Evolutionary conservation across 2,888 invertebrate genomes (phyloP), one percentile per base, ranked within the genome.

Genomic region (Heliothis peltigera): DNA sequence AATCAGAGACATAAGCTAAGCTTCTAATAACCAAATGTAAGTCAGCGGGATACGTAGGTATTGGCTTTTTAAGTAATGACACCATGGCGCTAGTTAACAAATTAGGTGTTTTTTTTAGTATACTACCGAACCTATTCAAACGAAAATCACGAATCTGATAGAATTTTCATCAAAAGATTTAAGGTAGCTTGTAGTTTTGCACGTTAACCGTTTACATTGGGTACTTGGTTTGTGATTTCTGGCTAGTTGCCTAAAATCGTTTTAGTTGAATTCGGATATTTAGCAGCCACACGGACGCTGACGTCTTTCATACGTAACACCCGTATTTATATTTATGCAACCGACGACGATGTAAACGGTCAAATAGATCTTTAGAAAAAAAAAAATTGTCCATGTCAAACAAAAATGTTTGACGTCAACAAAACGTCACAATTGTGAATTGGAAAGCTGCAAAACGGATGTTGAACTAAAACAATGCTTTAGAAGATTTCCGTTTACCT

Each of bases 201-300:
- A 32, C 42, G 42, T 52, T 51, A 25, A 52, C 42, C 39, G n/a
- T 67, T 74, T 58, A 48, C 55, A 58, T 60, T 70, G 5, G 15
- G 39, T 39, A 60, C 72, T 52, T 54, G 43, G 49, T 60, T 64
- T 49, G 71, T 48, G 22, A 44, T 70, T 75, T 46, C 65, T 73
- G 72, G 72, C 72, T 19, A 12, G 53, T 47, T 76, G 72, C 72
- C 72, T 43, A 65, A 70, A 60, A 76, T 54, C 44, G 53, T 60
- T 59, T 64, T 75, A 64, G 76, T 72, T 59, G 59, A 53, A 57
- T 46, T 57, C 46, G 6, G 43, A 64, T 53, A 59, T 49, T 56
- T 64, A 53, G 44, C 35, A 72, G 76, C 55, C 64, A 56, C 53
- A 58, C 46, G 54, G 60, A 44, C 49, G 46, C 60, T 60, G 72